These are phyloP conservation scores for Drosophila arizonae DNA, from an alignment of 1,140 invertebrate species.

Conservation along the genomic window DNA sequence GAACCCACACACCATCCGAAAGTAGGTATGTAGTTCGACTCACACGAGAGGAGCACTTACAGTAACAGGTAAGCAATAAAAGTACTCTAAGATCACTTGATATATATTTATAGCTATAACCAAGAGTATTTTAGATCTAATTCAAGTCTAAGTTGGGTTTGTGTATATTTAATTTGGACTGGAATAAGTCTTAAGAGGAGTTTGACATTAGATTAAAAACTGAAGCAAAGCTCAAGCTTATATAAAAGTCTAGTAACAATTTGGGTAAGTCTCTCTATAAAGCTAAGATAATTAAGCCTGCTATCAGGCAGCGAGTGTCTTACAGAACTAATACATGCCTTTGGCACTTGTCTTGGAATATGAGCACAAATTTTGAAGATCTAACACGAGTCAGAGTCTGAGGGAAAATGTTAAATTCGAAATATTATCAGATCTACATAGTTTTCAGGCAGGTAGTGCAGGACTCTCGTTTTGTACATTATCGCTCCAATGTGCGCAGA, in stretches of 20 bases:
- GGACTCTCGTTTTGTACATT: neutral
- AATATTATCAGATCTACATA: neutral
- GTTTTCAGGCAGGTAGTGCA: neutral
- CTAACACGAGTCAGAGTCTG: neutral
- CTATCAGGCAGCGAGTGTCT: too few relatives aligned
- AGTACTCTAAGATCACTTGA: neutral
- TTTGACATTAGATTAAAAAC: too few relatives aligned
- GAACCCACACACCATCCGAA: neutral
- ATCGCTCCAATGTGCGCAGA: slow-evolving; percentile 1
- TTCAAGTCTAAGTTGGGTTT: neutral
- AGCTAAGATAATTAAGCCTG: too few relatives aligned
- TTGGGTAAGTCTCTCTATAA: too few relatives aligned
- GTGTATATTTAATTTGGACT: neutral
- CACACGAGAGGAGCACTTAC: neutral
- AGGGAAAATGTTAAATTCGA: neutral
- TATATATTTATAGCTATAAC: too few relatives aligned
- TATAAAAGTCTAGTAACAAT: too few relatives aligned
- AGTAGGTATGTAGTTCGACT: neutral
- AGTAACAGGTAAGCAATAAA: neutral
- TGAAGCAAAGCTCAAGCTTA: too few relatives aligned
- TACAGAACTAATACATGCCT: too few relatives aligned
- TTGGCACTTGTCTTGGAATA: neutral
- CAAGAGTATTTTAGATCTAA: neutral
- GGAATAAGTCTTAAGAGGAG: too few relatives aligned
- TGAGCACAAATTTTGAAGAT: neutral